Base-by-base conservation (phyloP, 1,140 invertebrate species). In the Meteorus sp. region DNA sequence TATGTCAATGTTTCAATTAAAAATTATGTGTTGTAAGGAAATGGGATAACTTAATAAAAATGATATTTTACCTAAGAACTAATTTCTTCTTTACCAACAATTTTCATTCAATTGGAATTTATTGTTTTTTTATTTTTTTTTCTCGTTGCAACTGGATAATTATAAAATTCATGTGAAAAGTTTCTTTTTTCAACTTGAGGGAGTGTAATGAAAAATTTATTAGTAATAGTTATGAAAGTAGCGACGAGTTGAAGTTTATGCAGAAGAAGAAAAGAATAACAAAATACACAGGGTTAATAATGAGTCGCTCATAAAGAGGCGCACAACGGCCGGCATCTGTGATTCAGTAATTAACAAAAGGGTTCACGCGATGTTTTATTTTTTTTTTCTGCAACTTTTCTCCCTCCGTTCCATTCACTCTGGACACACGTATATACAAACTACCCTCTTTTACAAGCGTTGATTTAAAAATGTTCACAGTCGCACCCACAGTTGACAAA, bases 271-370 rank as follows among this genome's bases (percentile, higher is more conserved):
- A 44, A 20, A 29, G 43, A n/a, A 31, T 56, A 48, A n/a, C n/a
- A n/a, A n/a, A n/a, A n/a, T n/a, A n/a, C n/a, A n/a, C n/a, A n/a
- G n/a, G n/a, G n/a, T n/a, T n/a, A n/a, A n/a, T n/a, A n/a, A n/a
- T n/a, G n/a, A 64, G 58, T 29, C 29, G 61, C 55, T 65, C 65
- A 66, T 66, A 72, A 74, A 71, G 63, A 70, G 64, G 67, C 58
- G 62, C 64, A 69, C 67, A 75, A 73, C 72, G 68, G 65, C 66
- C 69, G 60, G 68, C 75, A 75, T 78, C 73, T 76, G 74, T 67
- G 72, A 74, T 74, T 67, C 61, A 41, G 70, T 73, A 80, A 80
- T 80, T 80, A 79, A 79, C 74, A 78, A 50, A 57, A 76, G 76
- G 75, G 76, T 78, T 78, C 19, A 50, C 44, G 23, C 56, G 44